A percentile compares a stretch with the other conserved stretches of the same genome.
These are phyloP conservation scores for Halictus ligatus DNA, from an alignment of 2,888 invertebrate species.

Conservation along the genomic window DNA sequence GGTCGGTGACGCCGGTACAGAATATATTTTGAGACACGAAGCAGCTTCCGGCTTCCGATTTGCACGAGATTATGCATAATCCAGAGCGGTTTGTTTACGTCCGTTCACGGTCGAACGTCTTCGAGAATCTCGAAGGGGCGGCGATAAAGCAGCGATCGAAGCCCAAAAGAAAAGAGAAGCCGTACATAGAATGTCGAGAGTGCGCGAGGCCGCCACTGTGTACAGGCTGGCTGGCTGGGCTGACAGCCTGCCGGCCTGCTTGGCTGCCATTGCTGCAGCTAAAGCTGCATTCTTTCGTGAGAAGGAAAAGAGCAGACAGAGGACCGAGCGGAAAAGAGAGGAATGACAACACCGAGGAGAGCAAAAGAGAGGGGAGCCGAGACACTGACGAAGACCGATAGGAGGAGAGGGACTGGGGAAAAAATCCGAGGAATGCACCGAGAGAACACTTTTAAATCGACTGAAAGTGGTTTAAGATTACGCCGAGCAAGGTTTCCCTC, in stretches of 20 bases:
- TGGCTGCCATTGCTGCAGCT: conserved; percentile 42
- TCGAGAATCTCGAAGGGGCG: conserved; percentile 27
- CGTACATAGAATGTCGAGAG: conserved; percentile 38
- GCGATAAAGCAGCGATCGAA: conserved; percentile 8
- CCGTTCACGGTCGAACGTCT: conserved; percentile 33
- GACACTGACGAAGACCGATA: conserved; percentile 15
- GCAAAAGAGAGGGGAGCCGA: background rate
- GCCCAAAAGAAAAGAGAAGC: conserved; percentile 17
- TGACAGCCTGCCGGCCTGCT: background rate
- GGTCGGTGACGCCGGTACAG: background rate
- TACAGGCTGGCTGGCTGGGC: background rate
- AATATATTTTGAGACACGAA: background rate
- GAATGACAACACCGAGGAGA: background rate
- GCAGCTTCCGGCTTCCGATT: background rate
- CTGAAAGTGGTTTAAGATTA: conserved; percentile 60
- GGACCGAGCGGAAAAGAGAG: background rate
- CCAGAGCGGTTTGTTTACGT: conserved; percentile 66
- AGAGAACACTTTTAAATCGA: conserved; percentile 53
- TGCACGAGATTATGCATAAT: conserved; percentile 64
- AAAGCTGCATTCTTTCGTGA: conserved; percentile 52
- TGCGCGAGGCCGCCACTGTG: conserved; percentile 26
- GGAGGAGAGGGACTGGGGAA: conserved; percentile 3
- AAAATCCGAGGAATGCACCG: conserved; percentile 57
- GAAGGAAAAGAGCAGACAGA: conserved; percentile 39
- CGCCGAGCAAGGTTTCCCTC: conserved; percentile 44